Evolutionary conservation across 2,113 vertebrate species (phyloP).

Genomic region (Thunnus maccoyii): DNA sequence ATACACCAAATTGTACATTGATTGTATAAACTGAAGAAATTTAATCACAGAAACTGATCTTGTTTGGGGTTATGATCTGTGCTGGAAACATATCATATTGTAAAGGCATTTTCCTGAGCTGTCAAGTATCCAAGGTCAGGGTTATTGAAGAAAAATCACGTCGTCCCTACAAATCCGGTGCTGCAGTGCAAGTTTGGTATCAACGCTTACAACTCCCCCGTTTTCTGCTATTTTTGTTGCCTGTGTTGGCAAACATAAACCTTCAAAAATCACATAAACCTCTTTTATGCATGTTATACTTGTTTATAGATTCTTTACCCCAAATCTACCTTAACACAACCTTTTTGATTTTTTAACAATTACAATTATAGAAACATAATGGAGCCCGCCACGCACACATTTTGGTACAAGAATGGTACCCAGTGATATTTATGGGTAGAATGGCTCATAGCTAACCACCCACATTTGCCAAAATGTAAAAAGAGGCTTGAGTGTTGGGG

Average conservation of each 20-base stretch:
- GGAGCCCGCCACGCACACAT: background rate
- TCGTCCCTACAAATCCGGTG: background rate
- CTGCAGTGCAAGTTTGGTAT: background rate
- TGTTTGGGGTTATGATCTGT: constrained; percentile 19
- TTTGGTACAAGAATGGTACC: background rate
- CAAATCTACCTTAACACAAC: background rate
- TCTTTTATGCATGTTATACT: background rate
- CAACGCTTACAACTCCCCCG: background rate
- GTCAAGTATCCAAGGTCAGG: constrained; percentile 12
- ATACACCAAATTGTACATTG: constrained; percentile 17
- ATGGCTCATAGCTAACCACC: background rate
- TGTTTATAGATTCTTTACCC: background rate
- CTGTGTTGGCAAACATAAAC: background rate
- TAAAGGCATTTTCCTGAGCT: constrained; percentile 3
- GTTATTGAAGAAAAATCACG: constrained; percentile 4
- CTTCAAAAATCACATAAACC: background rate
- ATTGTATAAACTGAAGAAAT: constrained; percentile 37
- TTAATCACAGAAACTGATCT: constrained; percentile 43
- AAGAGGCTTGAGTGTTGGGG: background rate
- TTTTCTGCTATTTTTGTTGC: background rate
- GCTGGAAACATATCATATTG: constrained; percentile 5
- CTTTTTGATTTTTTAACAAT: background rate
- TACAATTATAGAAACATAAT: background rate
- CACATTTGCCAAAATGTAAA: background rate
- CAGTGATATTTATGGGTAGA: constrained; percentile 1